Conservation (phyloP, 2,797 vertebrate genomes). For the Heterohyrax brucei region DNA sequence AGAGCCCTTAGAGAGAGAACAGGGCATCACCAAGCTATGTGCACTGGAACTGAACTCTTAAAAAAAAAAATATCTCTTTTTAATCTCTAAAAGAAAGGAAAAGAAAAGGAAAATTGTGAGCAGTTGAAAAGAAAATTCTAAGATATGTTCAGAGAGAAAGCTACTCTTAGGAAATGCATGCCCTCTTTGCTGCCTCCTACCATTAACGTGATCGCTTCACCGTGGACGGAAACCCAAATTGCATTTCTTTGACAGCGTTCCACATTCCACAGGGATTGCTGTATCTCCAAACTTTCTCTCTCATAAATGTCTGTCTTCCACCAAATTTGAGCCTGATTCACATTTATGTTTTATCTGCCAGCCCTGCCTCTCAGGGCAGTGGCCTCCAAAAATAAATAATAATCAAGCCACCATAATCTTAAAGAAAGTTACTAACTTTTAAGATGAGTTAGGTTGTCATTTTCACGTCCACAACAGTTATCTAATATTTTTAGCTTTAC, state of each 20-base stretch:
- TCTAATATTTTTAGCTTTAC: slow-evolving; percentile 24
- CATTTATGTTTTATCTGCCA: not conserved
- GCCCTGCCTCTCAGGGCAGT: not conserved
- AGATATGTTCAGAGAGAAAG: slow-evolving; percentile 44
- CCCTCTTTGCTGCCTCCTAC: not conserved
- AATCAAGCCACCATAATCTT: not conserved
- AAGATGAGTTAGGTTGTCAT: not conserved
- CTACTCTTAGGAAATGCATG: not conserved
- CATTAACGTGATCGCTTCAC: not conserved
- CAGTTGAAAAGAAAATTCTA: slow-evolving; percentile 44
- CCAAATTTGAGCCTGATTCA: not conserved
- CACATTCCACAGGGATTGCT: slow-evolving; percentile 7
- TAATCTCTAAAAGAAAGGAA: slow-evolving; percentile 63
- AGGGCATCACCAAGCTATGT: not conserved
- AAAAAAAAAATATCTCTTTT: slow-evolving; percentile 44
- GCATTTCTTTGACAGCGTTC: not conserved
- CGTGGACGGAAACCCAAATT: not conserved
- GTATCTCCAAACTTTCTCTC: not conserved
- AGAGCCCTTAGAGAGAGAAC: not conserved
- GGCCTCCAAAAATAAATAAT: not conserved
- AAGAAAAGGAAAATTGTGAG: not conserved
- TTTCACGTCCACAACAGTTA: slow-evolving; percentile 12
- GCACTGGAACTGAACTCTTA: slow-evolving; percentile 20
- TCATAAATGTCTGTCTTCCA: not conserved
- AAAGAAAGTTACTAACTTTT: slow-evolving; percentile 8